Conservation (phyloP, 1,140 invertebrate species). For the Drosophila willistoni region DNA sequence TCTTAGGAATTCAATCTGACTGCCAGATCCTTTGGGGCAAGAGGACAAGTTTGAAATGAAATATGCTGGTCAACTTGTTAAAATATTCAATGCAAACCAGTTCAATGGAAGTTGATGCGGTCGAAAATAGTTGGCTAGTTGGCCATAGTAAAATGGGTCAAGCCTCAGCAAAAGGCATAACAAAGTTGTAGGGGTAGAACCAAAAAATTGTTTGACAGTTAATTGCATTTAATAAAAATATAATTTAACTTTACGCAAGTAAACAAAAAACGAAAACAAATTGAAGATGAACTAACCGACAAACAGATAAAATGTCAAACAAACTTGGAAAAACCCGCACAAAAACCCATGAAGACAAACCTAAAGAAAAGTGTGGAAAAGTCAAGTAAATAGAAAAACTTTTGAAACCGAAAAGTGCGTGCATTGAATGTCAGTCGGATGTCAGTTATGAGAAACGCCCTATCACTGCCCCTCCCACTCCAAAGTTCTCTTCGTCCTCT, state of each 20-base stretch:
- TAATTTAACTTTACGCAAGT: slow-evolving; percentile 24
- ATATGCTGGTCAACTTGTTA: slow-evolving; percentile 8
- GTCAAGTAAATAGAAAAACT: slow-evolving; percentile 55
- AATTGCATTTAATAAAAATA: slow-evolving; percentile 40
- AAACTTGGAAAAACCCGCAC: slow-evolving; percentile 34
- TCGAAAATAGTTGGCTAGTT: slow-evolving; percentile 12
- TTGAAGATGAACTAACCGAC: slow-evolving; percentile 19
- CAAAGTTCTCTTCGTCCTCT: background rate
- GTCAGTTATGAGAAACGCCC: slow-evolving; percentile 56
- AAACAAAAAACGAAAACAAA: slow-evolving; percentile 23
- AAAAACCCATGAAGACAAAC: slow-evolving; percentile 24
- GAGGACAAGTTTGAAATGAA: slow-evolving; percentile 6
- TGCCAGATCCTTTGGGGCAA: background rate
- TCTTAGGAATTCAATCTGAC: slow-evolving; percentile 3
- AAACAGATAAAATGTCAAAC: background rate
- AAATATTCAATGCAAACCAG: slow-evolving; percentile 31
- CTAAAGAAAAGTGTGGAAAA: slow-evolving; percentile 18
- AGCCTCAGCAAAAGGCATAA: slow-evolving; percentile 15
- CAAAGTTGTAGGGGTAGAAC: slow-evolving; percentile 9
- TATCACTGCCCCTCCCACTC: background rate
- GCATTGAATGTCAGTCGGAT: slow-evolving; percentile 56
- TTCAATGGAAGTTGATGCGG: slow-evolving; percentile 31
- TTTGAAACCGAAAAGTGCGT: slow-evolving; percentile 31
- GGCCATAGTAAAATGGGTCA: slow-evolving; percentile 28
- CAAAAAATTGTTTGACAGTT: slow-evolving; percentile 45